Evolutionary conservation across 2,797 vertebrate genomes (phyloP).

Genomic region (Nasua narica): DNA sequence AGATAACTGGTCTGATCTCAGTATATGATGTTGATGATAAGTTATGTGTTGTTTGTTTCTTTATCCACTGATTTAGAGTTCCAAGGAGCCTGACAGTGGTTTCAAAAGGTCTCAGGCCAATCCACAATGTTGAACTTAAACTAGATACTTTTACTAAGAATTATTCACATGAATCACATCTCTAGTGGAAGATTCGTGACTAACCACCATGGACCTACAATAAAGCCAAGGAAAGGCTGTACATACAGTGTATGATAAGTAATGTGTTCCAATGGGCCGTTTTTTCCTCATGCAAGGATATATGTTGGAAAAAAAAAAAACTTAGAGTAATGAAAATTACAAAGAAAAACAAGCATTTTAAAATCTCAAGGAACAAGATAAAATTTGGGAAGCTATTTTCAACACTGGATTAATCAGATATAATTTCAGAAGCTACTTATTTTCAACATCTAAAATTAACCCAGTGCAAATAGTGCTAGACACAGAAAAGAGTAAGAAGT

Average conservation of each 20-base stretch:
- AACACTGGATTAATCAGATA: not conserved
- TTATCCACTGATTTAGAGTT: not conserved
- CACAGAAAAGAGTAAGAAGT: not conserved
- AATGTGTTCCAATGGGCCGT: not conserved
- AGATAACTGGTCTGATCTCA: not conserved
- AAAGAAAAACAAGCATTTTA: not conserved
- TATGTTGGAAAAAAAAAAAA: not conserved
- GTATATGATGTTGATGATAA: not conserved
- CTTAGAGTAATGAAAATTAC: not conserved
- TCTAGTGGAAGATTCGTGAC: not conserved
- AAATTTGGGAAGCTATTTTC: not conserved
- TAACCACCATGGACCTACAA: not conserved
- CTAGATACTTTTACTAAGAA: not conserved
- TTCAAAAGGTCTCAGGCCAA: not conserved
- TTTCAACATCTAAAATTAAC: not conserved
- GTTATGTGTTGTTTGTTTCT: not conserved
- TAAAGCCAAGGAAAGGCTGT: not conserved
- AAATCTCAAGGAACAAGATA: not conserved
- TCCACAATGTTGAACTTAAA: not conserved
- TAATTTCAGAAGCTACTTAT: not conserved
- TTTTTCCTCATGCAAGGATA: not conserved
- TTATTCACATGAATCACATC: not conserved
- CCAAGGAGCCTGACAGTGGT: not conserved
- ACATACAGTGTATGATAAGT: not conserved
- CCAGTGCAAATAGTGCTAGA: not conserved